Base-by-base conservation (phyloP, 2,888 invertebrate genomes). In the Lepetodrilus schrolli region DNA sequence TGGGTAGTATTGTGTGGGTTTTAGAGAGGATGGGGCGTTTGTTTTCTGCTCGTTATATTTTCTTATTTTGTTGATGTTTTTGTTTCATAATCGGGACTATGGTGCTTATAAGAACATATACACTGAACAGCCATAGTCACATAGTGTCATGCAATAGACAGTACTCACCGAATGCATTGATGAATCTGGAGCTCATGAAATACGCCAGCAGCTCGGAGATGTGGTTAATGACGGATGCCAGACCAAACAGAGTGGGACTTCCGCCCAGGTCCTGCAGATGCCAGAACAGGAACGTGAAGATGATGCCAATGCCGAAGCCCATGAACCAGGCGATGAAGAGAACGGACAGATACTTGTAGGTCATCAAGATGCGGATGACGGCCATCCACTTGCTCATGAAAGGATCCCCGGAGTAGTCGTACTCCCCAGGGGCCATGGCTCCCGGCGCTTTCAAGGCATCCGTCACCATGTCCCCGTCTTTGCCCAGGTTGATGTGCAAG, bases 251-350 rank as follows among this genome's bases (percentile, higher is more conserved):
- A 0, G 98, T 98, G 5, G 99, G 99, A 0, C 97, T 95, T 10
- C 99, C 99, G 13, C 96, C 98, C 88, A 96, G 95, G 90, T 90
- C 90, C 80, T 90, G 86, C 66, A 99, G 93, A 91, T 99, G 98
- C 99, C 99, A 99, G 92, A 98, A 99, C 74, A 99, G 94, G 92
- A 99, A 99, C 2, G 98, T 98, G 92, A 99, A 99, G 84, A 99
- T 98, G 84, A 99, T 93, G 0, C 99, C 99, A 86, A 99, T 98
- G 72, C 99, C 99, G 89, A 98, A 97, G 72, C 99, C 99, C 97
- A 99, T 98, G 91, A 96, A 98, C 97, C 98, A 98, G 66, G 98
- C 96, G 37, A 98, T 96, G 90, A 98, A 96, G 66, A 99, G 93
- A 90, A 98, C 87, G 1, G 86, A 82, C 0, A 87, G 95, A 80